A percentile compares a stretch with the other conserved stretches of the same genome.
phyloP scores from a whole-genome alignment of 2,888 invertebrate species.

The Pyralis farinalis region DNA sequence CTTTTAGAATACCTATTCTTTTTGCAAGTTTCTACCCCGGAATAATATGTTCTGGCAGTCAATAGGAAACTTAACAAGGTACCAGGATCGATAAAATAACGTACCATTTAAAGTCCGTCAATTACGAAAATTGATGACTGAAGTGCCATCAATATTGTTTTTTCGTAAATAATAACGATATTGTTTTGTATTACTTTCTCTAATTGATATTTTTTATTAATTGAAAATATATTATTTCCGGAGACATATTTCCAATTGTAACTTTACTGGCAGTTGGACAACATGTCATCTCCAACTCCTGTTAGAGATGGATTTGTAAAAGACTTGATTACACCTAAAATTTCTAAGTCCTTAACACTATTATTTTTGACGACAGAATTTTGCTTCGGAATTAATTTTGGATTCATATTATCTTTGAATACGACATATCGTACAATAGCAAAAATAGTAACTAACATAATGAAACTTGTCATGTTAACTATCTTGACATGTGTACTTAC shows the following conservation, averaged over 20 bases:
- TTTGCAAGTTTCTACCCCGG: no score
- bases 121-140: background rate
- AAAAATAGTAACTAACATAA: background rate
- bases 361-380: background rate
- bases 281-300: background rate
- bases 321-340: background rate
- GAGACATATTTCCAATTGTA: no score
- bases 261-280: background rate
- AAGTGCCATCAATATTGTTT: background rate
- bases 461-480: background rate
- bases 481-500: background rate
- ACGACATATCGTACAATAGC: background rate
- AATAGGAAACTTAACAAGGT: no score
- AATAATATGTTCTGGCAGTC: no score
- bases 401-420: background rate
- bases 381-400: background rate
- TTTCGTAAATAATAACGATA: background rate
- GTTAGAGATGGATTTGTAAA: background rate
- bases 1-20: no score
- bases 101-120: no score
- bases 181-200: background rate
- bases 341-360: background rate
- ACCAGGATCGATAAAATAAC: no score
- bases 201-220: background rate
- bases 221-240: background rate